A percentile compares a stretch with the other conserved stretches of the same genome.
Evolutionary conservation across 2,888 invertebrate genomes (phyloP).

Genomic region (Eurois occulta): DNA sequence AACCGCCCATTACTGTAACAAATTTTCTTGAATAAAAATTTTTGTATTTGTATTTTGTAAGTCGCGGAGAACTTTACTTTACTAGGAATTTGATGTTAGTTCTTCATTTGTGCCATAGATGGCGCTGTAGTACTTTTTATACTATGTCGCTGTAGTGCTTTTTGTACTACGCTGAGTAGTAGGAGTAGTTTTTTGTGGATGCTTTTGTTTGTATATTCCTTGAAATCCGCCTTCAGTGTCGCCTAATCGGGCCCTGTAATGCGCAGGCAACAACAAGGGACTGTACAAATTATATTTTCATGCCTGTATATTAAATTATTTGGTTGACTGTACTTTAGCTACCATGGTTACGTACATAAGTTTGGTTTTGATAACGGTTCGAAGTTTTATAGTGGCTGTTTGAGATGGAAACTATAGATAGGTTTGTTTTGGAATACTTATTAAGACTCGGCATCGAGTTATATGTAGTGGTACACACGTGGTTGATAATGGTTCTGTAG

Average conservation of each 20-base stretch:
- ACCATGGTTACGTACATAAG: conserved; percentile 21
- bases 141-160: too few species aligned
- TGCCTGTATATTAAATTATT: background rate
- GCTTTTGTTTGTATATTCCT: background rate
- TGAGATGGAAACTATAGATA: conserved; percentile 40
- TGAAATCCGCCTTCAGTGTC: background rate
- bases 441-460: background rate
- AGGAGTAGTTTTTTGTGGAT: background rate
- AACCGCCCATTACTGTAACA: too few species aligned
- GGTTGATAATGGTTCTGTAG: background rate
- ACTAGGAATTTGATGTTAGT: too few species aligned
- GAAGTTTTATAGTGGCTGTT: conserved; percentile 59
- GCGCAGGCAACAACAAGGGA: background rate
- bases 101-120: too few species aligned
- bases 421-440: conserved; percentile 26
- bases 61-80: too few species aligned
- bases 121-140: too few species aligned
- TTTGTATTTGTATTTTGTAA: too few species aligned
- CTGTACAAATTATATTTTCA: background rate
- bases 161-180: too few species aligned
- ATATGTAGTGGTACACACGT: background rate
- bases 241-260: background rate
- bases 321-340: conserved; percentile 12
- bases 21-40: too few species aligned
- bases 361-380: conserved; percentile 56